Conservation (phyloP, 2,888 invertebrate genomes). For the Hydroisotoma schaefferi region DNA sequence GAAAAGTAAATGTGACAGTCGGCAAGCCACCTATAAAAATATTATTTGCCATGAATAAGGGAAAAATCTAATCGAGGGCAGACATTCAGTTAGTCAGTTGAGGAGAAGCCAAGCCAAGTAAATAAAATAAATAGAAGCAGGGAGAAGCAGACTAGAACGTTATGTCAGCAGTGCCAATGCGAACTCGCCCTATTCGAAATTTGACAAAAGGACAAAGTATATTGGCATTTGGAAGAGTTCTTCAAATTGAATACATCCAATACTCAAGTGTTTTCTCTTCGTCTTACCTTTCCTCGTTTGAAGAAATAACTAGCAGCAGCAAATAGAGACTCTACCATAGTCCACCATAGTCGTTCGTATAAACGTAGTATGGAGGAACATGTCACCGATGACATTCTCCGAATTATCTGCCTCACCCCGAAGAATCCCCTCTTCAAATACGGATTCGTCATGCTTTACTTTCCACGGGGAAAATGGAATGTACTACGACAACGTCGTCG, state of each 20-base stretch:
- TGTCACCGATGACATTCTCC: conserved; percentile 37
- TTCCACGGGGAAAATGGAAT: conserved; percentile 4
- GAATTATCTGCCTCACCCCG: conserved; percentile 32
- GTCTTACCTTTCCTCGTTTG: conserved; percentile 37
- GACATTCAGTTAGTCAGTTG: too few species aligned
- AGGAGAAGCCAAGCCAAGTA: neutral
- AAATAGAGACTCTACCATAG: too few species aligned
- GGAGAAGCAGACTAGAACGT: neutral
- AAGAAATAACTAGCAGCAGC: neutral
- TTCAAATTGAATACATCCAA: conserved; percentile 47
- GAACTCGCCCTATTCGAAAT: conserved; percentile 12
- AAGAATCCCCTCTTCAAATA: conserved; percentile 33
- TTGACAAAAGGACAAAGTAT: conserved; percentile 35
- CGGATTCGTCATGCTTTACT: conserved; percentile 42
- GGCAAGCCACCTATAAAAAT: conserved; percentile 9
- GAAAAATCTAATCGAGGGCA: conserved; percentile 1
- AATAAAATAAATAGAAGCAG: conserved; percentile 2
- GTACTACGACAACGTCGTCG: too few species aligned
- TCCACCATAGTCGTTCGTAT: too few species aligned
- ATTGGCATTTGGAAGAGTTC: conserved; percentile 47
- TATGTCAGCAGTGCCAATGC: conserved; percentile 10
- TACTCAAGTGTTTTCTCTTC: conserved; percentile 47
- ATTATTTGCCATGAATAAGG: conserved; percentile 14
- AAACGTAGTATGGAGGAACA: conserved; percentile 25
- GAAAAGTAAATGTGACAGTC: conserved; percentile 4